Evolutionary conservation across 1,140 invertebrate genomes (phyloP), one percentile per base, ranked within the genome.

Genomic region (Parasteatoda tepidariorum): DNA sequence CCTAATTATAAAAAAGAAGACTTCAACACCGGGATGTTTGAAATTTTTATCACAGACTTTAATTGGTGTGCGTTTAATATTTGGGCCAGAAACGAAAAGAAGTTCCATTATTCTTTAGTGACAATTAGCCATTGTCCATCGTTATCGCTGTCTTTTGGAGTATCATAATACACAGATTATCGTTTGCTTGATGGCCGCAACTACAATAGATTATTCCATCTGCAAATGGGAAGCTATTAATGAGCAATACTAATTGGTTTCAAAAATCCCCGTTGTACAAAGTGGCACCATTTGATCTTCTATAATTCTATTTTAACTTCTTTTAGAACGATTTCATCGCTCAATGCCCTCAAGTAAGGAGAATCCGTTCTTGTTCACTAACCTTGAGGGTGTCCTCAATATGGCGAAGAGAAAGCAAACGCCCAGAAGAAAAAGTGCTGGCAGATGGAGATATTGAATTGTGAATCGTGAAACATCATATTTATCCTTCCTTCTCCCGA

Each of bases 341-440:
- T 73, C 31, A 31, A 31, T 57, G 22, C 13, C 70, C 70, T 57
- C 28, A 5, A 54, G 70, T 26, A 73, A 31, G 48, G 70, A 73
- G 70, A 33, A 73, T 73, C 70, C 28, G 70, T 73, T 73, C 73
- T 75, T 75, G 55, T 75, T 75, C 73, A 62, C 73, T 62, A 61
- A 75, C 73, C 73, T 75, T 75, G 31, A 62, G 68, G 55, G 59
- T 75, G 73, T 75, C 73, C 73, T 75, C 30, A 75, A 75, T 75
- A 73, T 73, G 18, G 26, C n/a, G 70, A 73, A 57, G 70, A 48
- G 59, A 61, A 55, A 73, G 70, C 28, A n/a, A 30, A n/a, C 68
- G 34, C 38, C 68, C 41, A 26, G 9, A 18, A 48, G 38, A 48
- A 48, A 48, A 48, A 48, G 38, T 48, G 38, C 1, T 48, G 9